Base-by-base conservation (phyloP, 2,797 vertebrate species). In the Lateolabrax maculatus region DNA sequence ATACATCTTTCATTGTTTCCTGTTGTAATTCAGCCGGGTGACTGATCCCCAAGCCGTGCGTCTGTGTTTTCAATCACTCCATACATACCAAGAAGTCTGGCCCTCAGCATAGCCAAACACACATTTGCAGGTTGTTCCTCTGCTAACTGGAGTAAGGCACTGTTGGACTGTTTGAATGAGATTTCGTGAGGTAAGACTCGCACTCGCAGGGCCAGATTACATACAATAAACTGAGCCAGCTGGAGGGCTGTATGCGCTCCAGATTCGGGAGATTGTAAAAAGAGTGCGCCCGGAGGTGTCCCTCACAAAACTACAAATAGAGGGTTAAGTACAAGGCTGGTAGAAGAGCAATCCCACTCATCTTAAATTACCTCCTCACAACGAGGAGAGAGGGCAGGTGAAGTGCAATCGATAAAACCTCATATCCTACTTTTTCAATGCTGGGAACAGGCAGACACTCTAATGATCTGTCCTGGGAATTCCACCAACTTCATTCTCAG, bases 401-500 rank as follows among this genome's bases (percentile, higher is more conserved):
- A 87, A 75, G 74, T 65, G 64, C 68, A 75, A 93, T 94, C 90
- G 43, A 92, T 93, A 84, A 62, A n/a, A 73, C 78, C 81, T 84
- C 51, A 87, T 86, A 84, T 81, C 67, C 64, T 43, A 53, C 70
- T 52, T 72, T 49, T 64, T 69, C 63, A 55, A 43, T 71, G 66
- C 79, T 69, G 66, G 60, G 49, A 88, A 81, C 53, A 37, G 56
- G 57, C 46, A 71, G 72, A 57, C 73, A 27, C 48, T 82, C 43
- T 88, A 88, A 92, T 90, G 74, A 93, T 70, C 85, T 81, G 62
- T 81, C 86, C 37, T 37, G 87, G 87, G 88, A 89, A 75, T 90
- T 80, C 71, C 56, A 21, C 36, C 18, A 58, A 73, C 80, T 77
- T 75, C 41, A 66, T 72, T 55, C 46, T 67, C 60, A 79, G 79